Evolutionary conservation across 2,888 invertebrate species (phyloP), one percentile per base, ranked within the genome.

Genomic region (Ichneumoninae sp.): DNA sequence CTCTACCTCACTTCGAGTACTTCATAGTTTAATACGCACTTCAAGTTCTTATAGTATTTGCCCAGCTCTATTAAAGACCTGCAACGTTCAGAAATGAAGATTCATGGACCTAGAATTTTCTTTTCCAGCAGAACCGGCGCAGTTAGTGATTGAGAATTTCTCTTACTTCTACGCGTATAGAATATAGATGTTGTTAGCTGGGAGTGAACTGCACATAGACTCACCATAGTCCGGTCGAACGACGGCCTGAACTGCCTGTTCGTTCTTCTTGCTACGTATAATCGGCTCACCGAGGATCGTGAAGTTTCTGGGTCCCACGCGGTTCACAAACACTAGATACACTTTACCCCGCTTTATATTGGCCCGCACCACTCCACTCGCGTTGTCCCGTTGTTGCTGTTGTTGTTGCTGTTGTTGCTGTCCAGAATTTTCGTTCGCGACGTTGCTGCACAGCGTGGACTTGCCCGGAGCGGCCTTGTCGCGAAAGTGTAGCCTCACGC

Each of bases 261-360:
- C 93, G 89, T 93, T 93, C 89, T 93, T 93, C 91, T 93, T 93
- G 90, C 91, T 93, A 87, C 93, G 92, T 82, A 93, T 90, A 89
- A 95, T 95, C 86, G 95, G 95, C 91, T 94, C 94, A 87, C 95
- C 95, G 88, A 94, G 93, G 87, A 95, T 94, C 87, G 94, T 94
- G 92, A 95, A 95, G 93, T 95, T 95, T 93, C 95, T 95, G 89
- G 94, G 94, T 90, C 95, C 95, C 89, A 94, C 94, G 88, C 94
- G 94, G 91, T 94, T 94, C 91, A 95, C 94, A 94, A 95, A 95
- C 93, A 95, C 94, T 91, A 95, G 94, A 93, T 95, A 95, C 93
- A 94, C 94, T 93, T 95, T 94, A 87, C 95, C 95, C 89, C 94
- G 94, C 87, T 94, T 94, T 89, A 95, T 95, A 91, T 95, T 94